phyloP scores from a whole-genome alignment of 92 coral and sea anemone genomes.

The Metridium senile region DNA sequence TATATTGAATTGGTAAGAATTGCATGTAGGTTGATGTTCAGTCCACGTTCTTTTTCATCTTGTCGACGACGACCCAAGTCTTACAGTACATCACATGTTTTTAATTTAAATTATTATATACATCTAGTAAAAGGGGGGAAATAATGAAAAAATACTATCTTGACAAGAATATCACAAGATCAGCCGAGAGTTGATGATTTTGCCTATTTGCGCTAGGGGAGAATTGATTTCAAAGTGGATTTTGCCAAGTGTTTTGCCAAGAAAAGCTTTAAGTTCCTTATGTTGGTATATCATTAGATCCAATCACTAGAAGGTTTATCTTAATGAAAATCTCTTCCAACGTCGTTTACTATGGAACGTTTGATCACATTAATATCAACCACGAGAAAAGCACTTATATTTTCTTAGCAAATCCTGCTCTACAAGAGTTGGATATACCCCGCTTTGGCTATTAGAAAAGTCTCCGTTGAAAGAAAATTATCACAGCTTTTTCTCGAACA shows the following conservation, averaged over 20 bases:
- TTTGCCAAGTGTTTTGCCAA: slow-evolving; percentile 2
- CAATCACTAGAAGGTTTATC: slow-evolving; percentile 2
- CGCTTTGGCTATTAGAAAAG: not conserved
- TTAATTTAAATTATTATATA: no score
- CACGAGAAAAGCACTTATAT: not conserved
- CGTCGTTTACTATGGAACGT: slow-evolving; percentile 3
- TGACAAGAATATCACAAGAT: not conserved
- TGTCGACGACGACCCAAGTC: no score
- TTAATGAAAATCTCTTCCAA: slow-evolving; percentile 4
- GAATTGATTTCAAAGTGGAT: slow-evolving; percentile 13
- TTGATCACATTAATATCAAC: slow-evolving; percentile 7
- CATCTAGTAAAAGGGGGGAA: no score
- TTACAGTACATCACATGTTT: no score
- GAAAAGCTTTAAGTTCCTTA: not conserved
- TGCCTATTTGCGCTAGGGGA: not conserved
- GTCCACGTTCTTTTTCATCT: no score
- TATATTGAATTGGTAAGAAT: no score
- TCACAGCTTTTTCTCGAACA: not conserved
- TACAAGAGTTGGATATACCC: not conserved
- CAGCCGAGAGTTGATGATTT: not conserved
- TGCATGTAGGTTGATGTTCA: no score
- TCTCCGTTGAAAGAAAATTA: not conserved
- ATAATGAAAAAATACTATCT: not conserved
- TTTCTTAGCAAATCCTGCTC: not conserved
- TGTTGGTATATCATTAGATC: slow-evolving; percentile 12